Conservation (phyloP, 2,113 vertebrate species). For the Calonectris borealis region DNA sequence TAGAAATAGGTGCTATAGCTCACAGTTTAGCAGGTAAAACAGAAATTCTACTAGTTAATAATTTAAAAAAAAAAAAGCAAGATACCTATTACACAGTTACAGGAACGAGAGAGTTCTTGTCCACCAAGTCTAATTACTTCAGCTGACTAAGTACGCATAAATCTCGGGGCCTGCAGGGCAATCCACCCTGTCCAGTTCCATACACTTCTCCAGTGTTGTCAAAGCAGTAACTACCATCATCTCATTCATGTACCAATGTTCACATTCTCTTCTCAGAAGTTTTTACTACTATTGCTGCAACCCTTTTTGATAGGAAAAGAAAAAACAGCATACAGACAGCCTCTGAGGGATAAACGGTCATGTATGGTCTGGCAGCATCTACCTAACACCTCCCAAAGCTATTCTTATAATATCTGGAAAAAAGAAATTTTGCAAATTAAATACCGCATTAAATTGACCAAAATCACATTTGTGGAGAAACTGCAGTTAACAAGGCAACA, state of each 20-base stretch:
- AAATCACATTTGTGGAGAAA: neutral
- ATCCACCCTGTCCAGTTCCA: neutral
- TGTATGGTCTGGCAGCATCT: neutral
- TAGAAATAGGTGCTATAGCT: neutral
- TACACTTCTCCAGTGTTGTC: too few species aligned
- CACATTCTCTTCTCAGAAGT: neutral
- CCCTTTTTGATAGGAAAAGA: neutral
- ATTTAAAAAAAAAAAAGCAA: neutral
- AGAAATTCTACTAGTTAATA: neutral
- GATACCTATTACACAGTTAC: neutral
- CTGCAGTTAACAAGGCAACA: neutral
- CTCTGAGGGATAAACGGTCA: neutral
- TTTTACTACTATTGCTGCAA: neutral
- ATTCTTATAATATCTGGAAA: neutral
- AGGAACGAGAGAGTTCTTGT: neutral
- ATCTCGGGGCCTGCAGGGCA: neutral
- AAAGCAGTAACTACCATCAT: neutral
- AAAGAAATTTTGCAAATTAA: neutral
- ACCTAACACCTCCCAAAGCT: neutral
- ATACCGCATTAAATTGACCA: neutral
- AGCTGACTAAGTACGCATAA: fast-evolving
- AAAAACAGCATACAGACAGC: neutral
- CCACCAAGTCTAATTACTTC: neutral
- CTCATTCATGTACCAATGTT: fast-evolving
- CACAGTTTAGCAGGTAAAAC: neutral